These are phyloP conservation scores for Pristiophorus japonicus DNA, from an alignment of 2,113 vertebrate genomes.

Conservation along the genomic window DNA sequence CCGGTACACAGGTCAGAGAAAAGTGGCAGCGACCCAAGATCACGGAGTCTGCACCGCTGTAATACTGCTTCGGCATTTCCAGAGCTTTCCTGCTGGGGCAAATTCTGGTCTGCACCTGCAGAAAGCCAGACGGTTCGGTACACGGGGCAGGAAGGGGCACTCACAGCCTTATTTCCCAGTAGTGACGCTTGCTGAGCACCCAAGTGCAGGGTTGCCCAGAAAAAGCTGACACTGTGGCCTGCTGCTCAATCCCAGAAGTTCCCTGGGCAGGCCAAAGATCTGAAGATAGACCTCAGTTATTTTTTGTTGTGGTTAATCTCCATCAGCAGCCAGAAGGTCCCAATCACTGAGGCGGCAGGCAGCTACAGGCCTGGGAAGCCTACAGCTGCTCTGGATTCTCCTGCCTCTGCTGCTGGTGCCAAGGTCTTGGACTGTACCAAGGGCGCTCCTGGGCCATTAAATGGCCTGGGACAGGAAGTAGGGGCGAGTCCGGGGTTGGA, in stretches of 20 bases:
- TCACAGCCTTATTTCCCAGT: not conserved
- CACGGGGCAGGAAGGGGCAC: not conserved
- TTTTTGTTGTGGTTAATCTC: not conserved
- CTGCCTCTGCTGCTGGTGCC: not conserved
- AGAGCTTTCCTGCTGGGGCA: not conserved
- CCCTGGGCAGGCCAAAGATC: not conserved
- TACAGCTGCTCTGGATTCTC: not conserved
- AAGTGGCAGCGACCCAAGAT: too few species aligned
- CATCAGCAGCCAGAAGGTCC: not conserved
- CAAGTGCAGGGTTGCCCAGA: not conserved
- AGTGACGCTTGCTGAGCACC: not conserved
- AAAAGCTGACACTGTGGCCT: not conserved
- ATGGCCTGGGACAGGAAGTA: conserved; percentile 6
- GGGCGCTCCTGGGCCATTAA: not conserved
- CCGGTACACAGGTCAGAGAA: too few species aligned
- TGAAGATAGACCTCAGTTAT: not conserved
- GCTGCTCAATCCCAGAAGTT: not conserved
- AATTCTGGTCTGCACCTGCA: not conserved
- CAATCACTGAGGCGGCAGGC: not conserved
- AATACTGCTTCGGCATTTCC: conserved; percentile 22
- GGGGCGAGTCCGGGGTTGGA: not conserved
- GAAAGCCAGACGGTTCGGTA: not conserved
- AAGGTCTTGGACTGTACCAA: not conserved
- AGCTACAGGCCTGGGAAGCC: not conserved
- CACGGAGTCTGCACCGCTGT: too few species aligned